phyloP scores from a whole-genome alignment of 2,797 vertebrate species.

The Peromyscus aztecus region DNA sequence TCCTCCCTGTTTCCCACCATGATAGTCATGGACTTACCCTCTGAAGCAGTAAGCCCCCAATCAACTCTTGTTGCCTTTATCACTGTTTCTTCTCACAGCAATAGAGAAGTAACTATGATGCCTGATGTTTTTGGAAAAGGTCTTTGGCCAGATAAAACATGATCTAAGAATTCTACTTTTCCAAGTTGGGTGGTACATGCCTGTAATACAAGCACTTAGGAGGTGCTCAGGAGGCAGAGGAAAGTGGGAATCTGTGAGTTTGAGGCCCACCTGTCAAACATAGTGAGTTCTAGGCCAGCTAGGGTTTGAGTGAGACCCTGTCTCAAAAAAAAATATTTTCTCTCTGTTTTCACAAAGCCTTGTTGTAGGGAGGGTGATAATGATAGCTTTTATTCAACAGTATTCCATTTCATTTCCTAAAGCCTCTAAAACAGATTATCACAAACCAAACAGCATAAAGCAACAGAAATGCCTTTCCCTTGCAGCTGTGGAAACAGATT shows the following conservation, averaged over 20 bases:
- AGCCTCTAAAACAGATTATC: neutral
- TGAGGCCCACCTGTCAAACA: neutral
- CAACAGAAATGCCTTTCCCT: constrained; percentile 23
- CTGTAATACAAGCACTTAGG: neutral
- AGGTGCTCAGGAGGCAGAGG: neutral
- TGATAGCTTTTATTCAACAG: neutral
- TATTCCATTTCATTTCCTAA: neutral
- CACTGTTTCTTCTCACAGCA: neutral
- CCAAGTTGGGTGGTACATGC: neutral
- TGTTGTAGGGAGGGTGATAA: neutral
- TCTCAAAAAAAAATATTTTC: neutral
- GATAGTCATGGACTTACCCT: neutral
- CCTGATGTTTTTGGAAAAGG: neutral
- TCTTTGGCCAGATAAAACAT: neutral
- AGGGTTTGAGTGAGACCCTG: neutral
- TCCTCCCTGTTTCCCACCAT: neutral
- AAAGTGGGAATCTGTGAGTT: neutral
- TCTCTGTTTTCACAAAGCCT: constrained; percentile 6
- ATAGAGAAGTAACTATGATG: neutral
- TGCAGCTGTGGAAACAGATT: neutral
- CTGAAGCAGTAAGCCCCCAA: neutral
- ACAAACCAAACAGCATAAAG: neutral
- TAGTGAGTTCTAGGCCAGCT: neutral
- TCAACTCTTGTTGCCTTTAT: neutral
- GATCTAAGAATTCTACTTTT: neutral